A percentile compares a stretch with the other conserved stretches of the same genome.
phyloP scores from a whole-genome alignment of 1,140 invertebrate genomes.

The Drosophila takahashii region DNA sequence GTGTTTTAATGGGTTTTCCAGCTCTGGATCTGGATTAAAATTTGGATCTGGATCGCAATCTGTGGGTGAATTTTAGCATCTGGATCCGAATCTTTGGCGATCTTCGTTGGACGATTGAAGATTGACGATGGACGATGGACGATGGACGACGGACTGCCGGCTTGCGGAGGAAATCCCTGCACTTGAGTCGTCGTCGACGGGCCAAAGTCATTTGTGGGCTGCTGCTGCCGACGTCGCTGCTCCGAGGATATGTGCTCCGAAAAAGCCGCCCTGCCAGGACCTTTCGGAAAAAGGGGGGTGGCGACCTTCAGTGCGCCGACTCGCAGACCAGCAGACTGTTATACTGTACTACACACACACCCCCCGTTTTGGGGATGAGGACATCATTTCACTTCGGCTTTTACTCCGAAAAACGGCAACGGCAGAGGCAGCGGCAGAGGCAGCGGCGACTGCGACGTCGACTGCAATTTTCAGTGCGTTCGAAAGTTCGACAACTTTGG shows the following conservation, averaged over 20 bases:
- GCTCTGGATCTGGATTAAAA: background rate
- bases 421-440: background rate
- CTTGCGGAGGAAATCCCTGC: constrained; percentile 36
- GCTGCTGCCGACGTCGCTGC: constrained; percentile 12
- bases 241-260: constrained; percentile 7
- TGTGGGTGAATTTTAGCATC: background rate
- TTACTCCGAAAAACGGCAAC: constrained; percentile 60
- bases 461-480: constrained; percentile 77
- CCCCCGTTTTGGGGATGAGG: background rate
- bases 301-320: constrained; percentile 34
- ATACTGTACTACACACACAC: constrained; percentile 25
- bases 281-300: constrained; percentile 39
- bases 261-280: background rate
- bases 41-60: background rate
- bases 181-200: constrained; percentile 36
- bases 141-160: constrained; percentile 24
- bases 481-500: constrained; percentile 85
- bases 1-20: background rate
- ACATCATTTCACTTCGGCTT: constrained; percentile 22
- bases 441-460: constrained; percentile 23
- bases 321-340: constrained; percentile 17
- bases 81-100: constrained; percentile 12
- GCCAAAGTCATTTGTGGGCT: constrained; percentile 48
- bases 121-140: constrained; percentile 22
- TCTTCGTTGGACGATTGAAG: constrained; percentile 14